These are phyloP conservation scores for Congeria kusceri DNA, from an alignment of 2,888 invertebrate genomes.

Conservation along the genomic window DNA sequence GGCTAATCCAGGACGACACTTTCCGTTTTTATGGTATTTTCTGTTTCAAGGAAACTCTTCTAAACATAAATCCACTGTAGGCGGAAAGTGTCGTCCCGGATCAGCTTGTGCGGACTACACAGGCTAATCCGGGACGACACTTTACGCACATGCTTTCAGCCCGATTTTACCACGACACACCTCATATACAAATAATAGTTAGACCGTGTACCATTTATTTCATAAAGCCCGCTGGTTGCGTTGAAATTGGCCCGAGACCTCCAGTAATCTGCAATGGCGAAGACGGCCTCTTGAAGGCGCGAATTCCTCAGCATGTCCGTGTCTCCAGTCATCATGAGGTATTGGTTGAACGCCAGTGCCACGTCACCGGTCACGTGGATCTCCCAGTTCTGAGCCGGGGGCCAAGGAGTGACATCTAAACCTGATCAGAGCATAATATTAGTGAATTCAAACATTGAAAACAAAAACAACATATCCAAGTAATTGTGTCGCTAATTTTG, in stretches of 20 bases:
- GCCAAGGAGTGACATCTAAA: constrained; percentile 42
- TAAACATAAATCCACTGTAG: no score
- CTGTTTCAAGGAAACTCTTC: no score
- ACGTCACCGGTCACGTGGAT: constrained; percentile 81
- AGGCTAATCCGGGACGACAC: no score
- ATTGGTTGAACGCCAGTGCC: constrained; percentile 80
- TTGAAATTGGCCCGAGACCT: constrained; percentile 73
- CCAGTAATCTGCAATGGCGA: constrained; percentile 81
- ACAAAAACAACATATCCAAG: no score
- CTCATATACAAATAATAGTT: background rate
- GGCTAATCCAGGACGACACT: no score
- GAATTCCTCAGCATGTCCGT: constrained; percentile 70
- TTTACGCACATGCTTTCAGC: no score
- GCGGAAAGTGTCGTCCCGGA: no score
- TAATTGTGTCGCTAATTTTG: no score
- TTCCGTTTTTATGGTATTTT: no score
- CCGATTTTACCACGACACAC: no score
- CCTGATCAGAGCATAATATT: constrained; percentile 21
- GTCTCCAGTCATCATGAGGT: constrained; percentile 81
- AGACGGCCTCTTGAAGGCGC: constrained; percentile 75
- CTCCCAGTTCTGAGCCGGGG: constrained; percentile 53
- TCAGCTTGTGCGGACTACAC: no score
- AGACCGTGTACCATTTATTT: constrained; percentile 74
- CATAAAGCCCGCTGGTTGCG: constrained; percentile 67
- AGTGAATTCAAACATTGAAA: no score